These are phyloP conservation scores for Cirrhinus molitorella DNA, from an alignment of 2,797 vertebrate genomes.

Conservation along the genomic window DNA sequence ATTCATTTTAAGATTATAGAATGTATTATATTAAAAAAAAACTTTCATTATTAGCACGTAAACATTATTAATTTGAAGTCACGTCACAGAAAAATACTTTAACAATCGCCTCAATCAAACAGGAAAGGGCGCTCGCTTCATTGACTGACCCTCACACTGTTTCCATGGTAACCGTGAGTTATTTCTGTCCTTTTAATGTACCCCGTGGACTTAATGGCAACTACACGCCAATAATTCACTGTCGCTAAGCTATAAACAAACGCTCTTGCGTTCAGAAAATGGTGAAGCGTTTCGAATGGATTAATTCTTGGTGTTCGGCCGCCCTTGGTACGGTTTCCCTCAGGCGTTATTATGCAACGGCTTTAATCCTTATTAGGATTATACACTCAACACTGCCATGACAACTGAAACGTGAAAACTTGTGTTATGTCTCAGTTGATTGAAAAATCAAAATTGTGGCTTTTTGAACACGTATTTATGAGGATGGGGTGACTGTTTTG, in stretches of 20 bases:
- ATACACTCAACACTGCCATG: slow-evolving; percentile 72
- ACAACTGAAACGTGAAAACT: slow-evolving; percentile 63
- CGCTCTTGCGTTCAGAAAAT: slow-evolving; percentile 1
- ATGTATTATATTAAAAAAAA: neutral
- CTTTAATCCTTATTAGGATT: slow-evolving; percentile 76
- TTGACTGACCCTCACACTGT: neutral
- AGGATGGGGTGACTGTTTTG: neutral
- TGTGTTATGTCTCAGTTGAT: neutral
- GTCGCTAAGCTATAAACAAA: slow-evolving; percentile 3
- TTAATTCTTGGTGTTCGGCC: slow-evolving; percentile 12
- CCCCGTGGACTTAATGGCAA: slow-evolving; percentile 18
- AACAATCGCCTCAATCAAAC: neutral
- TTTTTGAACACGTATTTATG: slow-evolving; percentile 14
- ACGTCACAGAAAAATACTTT: neutral
- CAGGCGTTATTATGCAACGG: slow-evolving; percentile 56
- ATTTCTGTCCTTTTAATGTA: slow-evolving; percentile 40
- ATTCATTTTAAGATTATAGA: neutral
- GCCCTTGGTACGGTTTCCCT: neutral
- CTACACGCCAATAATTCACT: slow-evolving; percentile 30
- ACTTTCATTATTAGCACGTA: neutral
- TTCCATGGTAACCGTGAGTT: slow-evolving; percentile 46
- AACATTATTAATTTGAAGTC: neutral
- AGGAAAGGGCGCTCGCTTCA: neutral
- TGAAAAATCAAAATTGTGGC: slow-evolving; percentile 23
- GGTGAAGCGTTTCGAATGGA: slow-evolving; percentile 11